Percentiles rank a stretch among this genome's conserved stretches.
Evolutionary conservation across 2,113 vertebrate species (phyloP).

Genomic region (Terrapene triunguis): DNA sequence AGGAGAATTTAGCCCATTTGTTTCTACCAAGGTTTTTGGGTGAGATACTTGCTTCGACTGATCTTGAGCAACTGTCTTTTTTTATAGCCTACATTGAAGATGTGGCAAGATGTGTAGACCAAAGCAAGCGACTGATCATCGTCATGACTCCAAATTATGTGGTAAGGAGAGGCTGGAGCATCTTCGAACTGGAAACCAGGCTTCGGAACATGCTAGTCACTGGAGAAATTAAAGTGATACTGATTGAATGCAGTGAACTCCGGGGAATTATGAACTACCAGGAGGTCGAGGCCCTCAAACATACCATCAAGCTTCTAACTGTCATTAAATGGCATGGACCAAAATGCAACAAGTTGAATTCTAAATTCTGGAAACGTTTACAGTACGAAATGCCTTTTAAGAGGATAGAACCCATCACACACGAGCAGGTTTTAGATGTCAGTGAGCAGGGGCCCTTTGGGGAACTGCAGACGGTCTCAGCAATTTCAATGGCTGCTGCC

Average conservation of each 20-base stretch:
- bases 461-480: constrained; percentile 97
- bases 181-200: constrained; percentile 98
- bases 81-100: constrained; percentile 97
- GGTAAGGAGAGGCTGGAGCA: constrained; percentile 97
- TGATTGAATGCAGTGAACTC: constrained; percentile 97
- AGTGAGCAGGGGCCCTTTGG: constrained; percentile 97
- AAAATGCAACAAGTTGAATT: constrained; percentile 98
- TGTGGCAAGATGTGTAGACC: constrained; percentile 97
- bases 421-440: constrained; percentile 95
- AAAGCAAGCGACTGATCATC: constrained; percentile 98
- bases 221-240: constrained; percentile 97
- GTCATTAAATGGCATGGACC: constrained; percentile 98
- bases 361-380: constrained; percentile 99
- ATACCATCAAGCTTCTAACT: constrained; percentile 96
- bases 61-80: constrained; percentile 65
- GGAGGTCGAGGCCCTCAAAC: constrained; percentile 98
- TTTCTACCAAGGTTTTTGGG: background rate
- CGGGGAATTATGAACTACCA: constrained; percentile 99
- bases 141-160: constrained; percentile 99
- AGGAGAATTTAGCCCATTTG: background rate
- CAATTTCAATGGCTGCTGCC: constrained; percentile 98
- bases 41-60: background rate
- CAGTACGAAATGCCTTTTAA: constrained; percentile 99
- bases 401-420: constrained; percentile 93
- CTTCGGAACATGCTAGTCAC: constrained; percentile 97